Conservation (phyloP, 2,797 vertebrate genomes). For the Coracias cyanogaster region DNA sequence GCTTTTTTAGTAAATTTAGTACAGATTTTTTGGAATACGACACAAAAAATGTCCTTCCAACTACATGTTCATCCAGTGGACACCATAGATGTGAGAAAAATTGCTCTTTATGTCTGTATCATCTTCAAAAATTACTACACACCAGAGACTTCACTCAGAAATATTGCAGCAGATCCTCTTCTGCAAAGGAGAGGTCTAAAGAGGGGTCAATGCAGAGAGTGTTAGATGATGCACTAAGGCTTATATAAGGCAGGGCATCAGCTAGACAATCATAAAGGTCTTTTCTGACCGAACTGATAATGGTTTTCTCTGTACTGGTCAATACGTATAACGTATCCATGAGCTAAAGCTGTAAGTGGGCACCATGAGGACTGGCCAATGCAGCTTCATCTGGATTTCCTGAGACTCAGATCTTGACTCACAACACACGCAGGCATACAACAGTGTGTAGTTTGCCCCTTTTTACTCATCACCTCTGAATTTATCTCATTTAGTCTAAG, state of each 20-base stretch:
- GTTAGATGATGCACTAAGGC: neutral
- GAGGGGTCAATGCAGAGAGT: neutral
- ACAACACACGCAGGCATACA: neutral
- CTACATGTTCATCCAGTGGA: neutral
- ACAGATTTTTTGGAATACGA: neutral
- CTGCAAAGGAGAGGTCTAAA: neutral
- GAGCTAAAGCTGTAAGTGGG: neutral
- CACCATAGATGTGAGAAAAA: neutral
- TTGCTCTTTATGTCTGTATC: neutral
- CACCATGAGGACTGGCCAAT: neutral
- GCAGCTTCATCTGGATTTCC: neutral
- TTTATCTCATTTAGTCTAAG: neutral
- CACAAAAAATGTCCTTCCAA: neutral
- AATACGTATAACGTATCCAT: neutral
- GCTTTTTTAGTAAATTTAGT: neutral
- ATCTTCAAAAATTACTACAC: neutral
- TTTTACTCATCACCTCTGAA: neutral
- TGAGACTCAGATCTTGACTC: neutral
- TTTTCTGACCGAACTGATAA: neutral
- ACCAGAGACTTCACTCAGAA: neutral
- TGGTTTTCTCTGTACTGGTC: neutral
- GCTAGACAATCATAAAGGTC: neutral
- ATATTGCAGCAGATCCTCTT: neutral
- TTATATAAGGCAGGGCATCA: neutral
- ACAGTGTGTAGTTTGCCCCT: neutral